phyloP scores from a whole-genome alignment of 2,797 vertebrate species.

The Menidia menidia region DNA sequence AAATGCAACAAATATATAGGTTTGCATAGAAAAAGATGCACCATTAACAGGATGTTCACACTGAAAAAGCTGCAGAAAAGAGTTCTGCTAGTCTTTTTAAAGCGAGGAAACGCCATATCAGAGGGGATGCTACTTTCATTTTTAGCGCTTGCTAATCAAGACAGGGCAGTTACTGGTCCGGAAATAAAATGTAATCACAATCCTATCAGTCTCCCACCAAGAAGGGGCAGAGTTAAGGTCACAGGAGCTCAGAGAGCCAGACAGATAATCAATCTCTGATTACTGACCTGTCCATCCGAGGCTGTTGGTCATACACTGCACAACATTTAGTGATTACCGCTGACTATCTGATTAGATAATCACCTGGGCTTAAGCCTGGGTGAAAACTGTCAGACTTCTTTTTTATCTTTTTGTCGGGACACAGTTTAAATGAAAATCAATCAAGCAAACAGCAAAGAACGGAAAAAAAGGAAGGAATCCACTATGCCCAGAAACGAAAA shows the following conservation, averaged over 20 bases:
- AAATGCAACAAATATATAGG: not conserved
- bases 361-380: constrained; percentile 15
- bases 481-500: not conserved
- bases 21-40: not conserved
- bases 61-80: not conserved
- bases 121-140: not conserved
- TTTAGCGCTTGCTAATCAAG: constrained; percentile 19
- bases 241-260: constrained; percentile 16
- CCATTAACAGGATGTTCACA: not conserved
- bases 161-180: constrained; percentile 28
- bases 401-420: constrained; percentile 19
- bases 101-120: not conserved
- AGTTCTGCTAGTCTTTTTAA: not conserved
- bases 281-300: constrained; percentile 44
- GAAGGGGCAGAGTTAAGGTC: constrained; percentile 33
- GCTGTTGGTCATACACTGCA: constrained; percentile 11
- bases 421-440: constrained; percentile 23
- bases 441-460: not conserved
- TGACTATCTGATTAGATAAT: constrained; percentile 37
- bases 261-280: constrained; percentile 56
- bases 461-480: not conserved
- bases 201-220: constrained; percentile 50
- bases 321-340: constrained; percentile 23
- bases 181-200: constrained; percentile 57
- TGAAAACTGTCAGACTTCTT: not conserved